Evolutionary conservation across 2,797 vertebrate genomes (phyloP), one percentile per base, ranked within the genome.

Genomic region (Propithecus perrieri): DNA sequence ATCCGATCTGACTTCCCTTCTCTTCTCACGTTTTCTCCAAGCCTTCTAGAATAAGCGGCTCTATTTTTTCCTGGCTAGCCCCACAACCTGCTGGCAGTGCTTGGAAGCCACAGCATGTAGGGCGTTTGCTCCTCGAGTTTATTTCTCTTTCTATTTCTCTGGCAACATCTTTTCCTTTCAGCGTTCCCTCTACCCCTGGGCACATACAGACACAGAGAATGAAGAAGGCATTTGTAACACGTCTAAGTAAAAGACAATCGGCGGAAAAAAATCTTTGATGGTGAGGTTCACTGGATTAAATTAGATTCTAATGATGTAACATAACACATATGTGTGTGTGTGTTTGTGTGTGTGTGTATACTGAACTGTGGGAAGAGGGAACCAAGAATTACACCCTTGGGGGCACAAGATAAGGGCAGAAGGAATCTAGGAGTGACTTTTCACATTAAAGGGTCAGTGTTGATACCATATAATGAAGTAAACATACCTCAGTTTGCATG

Each of bases 301-400:
- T 78, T 30, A 35, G 67, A 53, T 50, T 41, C n/a, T 30, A 28
- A n/a, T 15, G 38, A 48, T 43, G 76, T 65, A 30, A 2, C 24
- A 0, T 1, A 33, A 57, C 22, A n/a, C 26, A 1, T 15, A 4
- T 1, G 28, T 18, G 6, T 18, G 13, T 5, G 28, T 7, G 43
- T 24, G 33, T 14, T 3, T 18, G 12, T 5, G 22, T 6, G 43
- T 24, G 18, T 18, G 18, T n/a, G 4, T n/a, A 2, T 63, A 8
- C 2, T 14, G 28, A 63, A 57, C 33, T 35, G 7, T 7, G 48
- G 30, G 61, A 57, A 59, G 14, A 48, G 17, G 35, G 5, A 18
- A 71, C 30, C 57, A 35, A 48, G 28, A 85, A 69, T 30, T 41
- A 43, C 43, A 8, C 13, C 12, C 13, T 15, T 4, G 2, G 33